These are phyloP conservation scores for Coenobita brevimanus DNA, from an alignment of 1,140 invertebrate species.

Conservation along the genomic window DNA sequence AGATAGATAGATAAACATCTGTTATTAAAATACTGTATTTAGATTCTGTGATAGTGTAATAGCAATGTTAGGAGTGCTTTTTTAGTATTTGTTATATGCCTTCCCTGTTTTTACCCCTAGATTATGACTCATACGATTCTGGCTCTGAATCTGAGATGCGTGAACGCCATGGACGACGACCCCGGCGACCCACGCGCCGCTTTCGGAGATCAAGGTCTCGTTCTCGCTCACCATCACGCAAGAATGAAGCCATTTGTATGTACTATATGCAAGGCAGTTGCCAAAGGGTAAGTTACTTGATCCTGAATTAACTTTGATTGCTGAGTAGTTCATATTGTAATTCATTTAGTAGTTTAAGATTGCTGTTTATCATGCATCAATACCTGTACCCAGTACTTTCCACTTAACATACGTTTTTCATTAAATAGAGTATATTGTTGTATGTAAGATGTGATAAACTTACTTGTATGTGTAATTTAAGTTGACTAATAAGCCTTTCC, in stretches of 20 bases:
- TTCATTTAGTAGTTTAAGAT: background rate
- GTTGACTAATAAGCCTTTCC: background rate
- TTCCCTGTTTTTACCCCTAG: background rate
- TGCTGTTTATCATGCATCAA: background rate
- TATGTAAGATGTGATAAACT: background rate
- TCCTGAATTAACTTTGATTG: too few relatives aligned
- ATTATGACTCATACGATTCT: constrained; percentile 54
- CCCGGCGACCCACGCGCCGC: constrained; percentile 22
- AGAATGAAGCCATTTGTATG: constrained; percentile 63
- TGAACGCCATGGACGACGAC: constrained; percentile 37
- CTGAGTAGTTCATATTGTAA: too few relatives aligned
- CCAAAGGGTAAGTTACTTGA: constrained; percentile 45
- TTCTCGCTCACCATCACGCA: constrained; percentile 54
- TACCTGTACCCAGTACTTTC: too few relatives aligned
- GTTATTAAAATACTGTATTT: too few relatives aligned
- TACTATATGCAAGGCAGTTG: constrained; percentile 64
- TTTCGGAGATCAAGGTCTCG: constrained; percentile 34
- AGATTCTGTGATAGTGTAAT: too few relatives aligned
- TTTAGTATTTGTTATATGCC: background rate
- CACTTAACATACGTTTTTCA: too few relatives aligned
- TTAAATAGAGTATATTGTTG: background rate
- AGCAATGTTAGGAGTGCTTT: too few relatives aligned
- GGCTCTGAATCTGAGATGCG: constrained; percentile 58
- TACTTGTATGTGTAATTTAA: background rate
- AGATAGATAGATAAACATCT: too few relatives aligned